Conservation (phyloP, 2,113 vertebrate genomes). For the Cyprinodon tularosa region DNA sequence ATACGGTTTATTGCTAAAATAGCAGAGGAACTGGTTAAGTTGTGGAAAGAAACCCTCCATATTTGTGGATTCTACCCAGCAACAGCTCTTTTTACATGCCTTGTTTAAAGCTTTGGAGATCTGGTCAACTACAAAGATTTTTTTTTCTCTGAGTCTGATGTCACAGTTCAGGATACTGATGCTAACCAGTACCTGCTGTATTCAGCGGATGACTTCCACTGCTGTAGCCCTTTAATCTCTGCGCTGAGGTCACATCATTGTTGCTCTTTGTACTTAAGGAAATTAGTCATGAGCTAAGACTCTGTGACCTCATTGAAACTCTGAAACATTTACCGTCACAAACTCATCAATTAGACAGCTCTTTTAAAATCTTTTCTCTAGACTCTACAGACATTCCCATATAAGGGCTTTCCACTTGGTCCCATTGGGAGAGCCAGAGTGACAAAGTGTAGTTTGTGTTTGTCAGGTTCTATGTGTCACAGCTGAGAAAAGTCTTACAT, state of each 20-base stretch:
- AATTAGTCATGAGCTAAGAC: constrained; percentile 23
- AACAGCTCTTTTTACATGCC: no score
- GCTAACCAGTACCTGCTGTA: background rate
- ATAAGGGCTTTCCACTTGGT: constrained; percentile 41
- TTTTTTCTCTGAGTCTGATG: background rate
- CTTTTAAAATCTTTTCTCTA: constrained; percentile 15
- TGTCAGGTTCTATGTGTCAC: constrained; percentile 10
- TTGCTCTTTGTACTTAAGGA: constrained; percentile 25
- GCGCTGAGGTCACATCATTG: constrained; percentile 39
- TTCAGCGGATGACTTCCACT: background rate
- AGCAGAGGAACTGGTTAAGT: no score
- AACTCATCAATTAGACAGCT: constrained; percentile 17
- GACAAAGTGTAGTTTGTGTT: background rate
- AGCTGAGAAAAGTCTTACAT: constrained; percentile 48
- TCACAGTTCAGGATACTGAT: background rate
- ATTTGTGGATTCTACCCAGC: no score
- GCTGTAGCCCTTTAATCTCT: background rate
- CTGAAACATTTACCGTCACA: constrained; percentile 7
- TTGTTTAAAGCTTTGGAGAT: no score
- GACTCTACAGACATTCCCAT: constrained; percentile 17
- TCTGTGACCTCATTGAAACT: background rate
- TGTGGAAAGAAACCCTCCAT: no score
- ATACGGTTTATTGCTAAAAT: no score
- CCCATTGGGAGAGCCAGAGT: constrained; percentile 2
- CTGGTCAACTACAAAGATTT: background rate